These are phyloP conservation scores for Cyrtodaria siliqua DNA, from an alignment of 2,888 invertebrate genomes.

Conservation along the genomic window DNA sequence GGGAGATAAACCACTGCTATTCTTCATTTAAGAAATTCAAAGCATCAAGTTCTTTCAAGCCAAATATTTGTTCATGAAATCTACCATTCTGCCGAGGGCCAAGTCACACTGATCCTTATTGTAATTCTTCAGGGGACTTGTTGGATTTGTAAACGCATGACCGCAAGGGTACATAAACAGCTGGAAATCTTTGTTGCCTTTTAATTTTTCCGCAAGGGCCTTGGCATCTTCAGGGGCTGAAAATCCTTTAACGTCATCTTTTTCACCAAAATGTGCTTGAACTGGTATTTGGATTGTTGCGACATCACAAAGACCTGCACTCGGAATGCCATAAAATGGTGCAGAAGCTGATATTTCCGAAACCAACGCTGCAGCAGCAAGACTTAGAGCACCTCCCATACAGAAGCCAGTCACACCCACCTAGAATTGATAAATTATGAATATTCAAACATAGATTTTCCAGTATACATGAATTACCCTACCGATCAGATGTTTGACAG, in stretches of 20 bases:
- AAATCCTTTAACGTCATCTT: slow-evolving; percentile 76
- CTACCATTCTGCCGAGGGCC: slow-evolving; percentile 47
- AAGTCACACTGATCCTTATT: slow-evolving; percentile 61
- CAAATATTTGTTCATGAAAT: not conserved
- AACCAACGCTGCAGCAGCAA: slow-evolving; percentile 75
- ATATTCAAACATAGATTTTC: too few relatives aligned
- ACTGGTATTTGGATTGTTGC: slow-evolving; percentile 78
- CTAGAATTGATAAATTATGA: slow-evolving; percentile 41
- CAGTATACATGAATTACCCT: too few relatives aligned
- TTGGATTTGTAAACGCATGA: slow-evolving; percentile 77
- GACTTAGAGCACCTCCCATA: slow-evolving; percentile 82
- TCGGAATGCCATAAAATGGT: slow-evolving; percentile 83
- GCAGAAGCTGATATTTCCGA: slow-evolving; percentile 78
- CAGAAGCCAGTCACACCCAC: slow-evolving; percentile 84
- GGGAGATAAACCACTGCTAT: too few relatives aligned
- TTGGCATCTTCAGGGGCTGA: slow-evolving; percentile 77
- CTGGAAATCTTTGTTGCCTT: slow-evolving; percentile 57
- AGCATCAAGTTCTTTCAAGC: too few relatives aligned
- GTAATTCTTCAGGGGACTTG: slow-evolving; percentile 66
- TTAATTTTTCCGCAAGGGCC: slow-evolving; percentile 70
- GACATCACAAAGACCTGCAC: slow-evolving; percentile 72
- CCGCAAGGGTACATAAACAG: slow-evolving; percentile 72
- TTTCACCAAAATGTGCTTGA: slow-evolving; percentile 81
- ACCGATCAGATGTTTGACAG: too few relatives aligned
- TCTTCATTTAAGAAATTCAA: too few relatives aligned